Percentiles rank a stretch among this genome's conserved stretches.
phyloP scores from a whole-genome alignment of 2,888 invertebrate genomes.

The Drosophila birchii region DNA sequence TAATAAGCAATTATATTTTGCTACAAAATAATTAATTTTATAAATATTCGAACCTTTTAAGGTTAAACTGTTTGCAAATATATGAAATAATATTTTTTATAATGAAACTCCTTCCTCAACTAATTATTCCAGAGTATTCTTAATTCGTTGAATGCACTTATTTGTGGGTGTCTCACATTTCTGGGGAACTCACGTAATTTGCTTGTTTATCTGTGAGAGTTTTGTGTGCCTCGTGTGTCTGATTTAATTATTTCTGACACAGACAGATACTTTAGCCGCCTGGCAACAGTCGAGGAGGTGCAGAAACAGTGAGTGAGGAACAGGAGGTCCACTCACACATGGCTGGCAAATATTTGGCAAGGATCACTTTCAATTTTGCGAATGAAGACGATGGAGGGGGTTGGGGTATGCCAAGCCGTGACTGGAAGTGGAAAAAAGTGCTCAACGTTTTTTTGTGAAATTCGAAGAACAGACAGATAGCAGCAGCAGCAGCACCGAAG shows the following conservation, averaged over 20 bases:
- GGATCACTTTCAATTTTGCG: slow-evolving; percentile 69
- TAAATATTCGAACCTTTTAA: no score
- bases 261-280: slow-evolving; percentile 39
- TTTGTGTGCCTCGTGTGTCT: slow-evolving; percentile 45
- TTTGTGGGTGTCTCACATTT: slow-evolving; percentile 2
- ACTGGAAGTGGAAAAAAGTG: slow-evolving; percentile 32
- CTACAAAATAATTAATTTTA: no score
- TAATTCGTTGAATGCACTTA: slow-evolving; percentile 2
- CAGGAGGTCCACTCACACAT: slow-evolving; percentile 7
- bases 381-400: slow-evolving; percentile 26
- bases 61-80: background rate
- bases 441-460: slow-evolving; percentile 49
- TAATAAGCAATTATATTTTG: no score
- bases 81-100: background rate
- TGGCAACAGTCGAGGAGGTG: slow-evolving; percentile 19
- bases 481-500: background rate
- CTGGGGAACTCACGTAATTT: slow-evolving; percentile 43
- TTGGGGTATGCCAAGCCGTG: slow-evolving; percentile 32
- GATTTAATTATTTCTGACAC: slow-evolving; percentile 47
- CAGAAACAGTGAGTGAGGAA: background rate
- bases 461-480: slow-evolving; percentile 13
- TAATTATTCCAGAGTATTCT: slow-evolving; percentile 8
- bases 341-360: slow-evolving; percentile 68
- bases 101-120: background rate
- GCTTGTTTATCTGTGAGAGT: slow-evolving; percentile 44